phyloP scores from a whole-genome alignment of 2,797 vertebrate genomes.

The Girardinus metallicus region DNA sequence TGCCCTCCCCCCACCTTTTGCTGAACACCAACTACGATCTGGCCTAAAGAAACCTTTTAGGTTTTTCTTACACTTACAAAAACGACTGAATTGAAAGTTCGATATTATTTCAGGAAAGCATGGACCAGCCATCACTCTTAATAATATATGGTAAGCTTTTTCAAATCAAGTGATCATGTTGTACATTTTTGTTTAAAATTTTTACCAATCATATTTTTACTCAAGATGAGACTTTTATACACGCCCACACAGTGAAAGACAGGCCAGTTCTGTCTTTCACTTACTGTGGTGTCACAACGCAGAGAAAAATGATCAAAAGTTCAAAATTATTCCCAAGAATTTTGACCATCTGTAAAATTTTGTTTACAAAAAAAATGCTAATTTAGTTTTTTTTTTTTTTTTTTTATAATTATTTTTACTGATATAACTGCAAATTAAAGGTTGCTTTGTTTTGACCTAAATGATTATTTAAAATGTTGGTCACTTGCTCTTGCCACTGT shows the following conservation, averaged over 20 bases:
- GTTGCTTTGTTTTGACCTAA: background rate
- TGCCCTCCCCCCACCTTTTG: background rate
- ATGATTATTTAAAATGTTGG: background rate
- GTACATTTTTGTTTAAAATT: background rate
- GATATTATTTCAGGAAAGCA: background rate
- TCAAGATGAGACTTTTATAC: background rate
- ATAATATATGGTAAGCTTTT: background rate
- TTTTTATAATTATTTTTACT: too few relatives aligned
- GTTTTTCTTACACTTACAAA: background rate
- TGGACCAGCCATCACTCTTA: background rate
- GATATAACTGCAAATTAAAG: background rate
- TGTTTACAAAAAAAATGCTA: background rate
- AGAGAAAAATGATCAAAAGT: constrained; percentile 35
- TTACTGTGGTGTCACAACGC: constrained; percentile 57
- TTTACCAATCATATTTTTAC: background rate
- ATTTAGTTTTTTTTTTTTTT: background rate
- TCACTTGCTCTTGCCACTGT: constrained; percentile 38
- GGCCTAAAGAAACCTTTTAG: background rate
- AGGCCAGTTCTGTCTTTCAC: constrained; percentile 66
- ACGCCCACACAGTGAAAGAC: background rate
- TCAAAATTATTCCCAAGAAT: background rate
- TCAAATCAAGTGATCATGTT: background rate
- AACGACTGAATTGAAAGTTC: background rate
- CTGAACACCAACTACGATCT: background rate
- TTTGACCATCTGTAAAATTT: background rate